Evolutionary conservation across 2,888 invertebrate species (phyloP), one percentile per base, ranked within the genome.

Genomic region (Synanthedon vespiformis): DNA sequence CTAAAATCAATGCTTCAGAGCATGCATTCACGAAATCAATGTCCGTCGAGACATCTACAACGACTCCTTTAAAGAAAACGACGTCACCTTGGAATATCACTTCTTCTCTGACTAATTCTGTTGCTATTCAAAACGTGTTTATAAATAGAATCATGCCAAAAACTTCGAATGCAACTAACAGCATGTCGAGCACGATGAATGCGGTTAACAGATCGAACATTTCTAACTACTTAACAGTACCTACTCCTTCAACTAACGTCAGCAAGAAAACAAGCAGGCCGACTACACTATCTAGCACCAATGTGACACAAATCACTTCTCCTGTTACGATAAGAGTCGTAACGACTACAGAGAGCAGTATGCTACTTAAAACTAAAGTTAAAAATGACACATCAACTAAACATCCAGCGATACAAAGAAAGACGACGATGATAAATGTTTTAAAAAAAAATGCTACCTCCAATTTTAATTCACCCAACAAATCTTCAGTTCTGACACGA

Each of bases 151-250:
- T 48, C 22, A 48, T 34, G 12, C 40, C 50, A 55, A 61, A 57
- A 50, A 57, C 58, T 56, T 53, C 54, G 34, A 34, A 6, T 63
- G 62, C 64, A 60, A 70, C 81, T 85, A 86, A 86, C 72, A 85
- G 85, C 86, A 86, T 83, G 81, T 59, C 61, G 57, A 67, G 65
- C 69, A 75, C 74, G 70, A 54, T 56, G 57, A 65, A 61, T 60
- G 65, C 57, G 55, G 64, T 66, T 67, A 68, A 63, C 65, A 73
- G 64, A 61, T 63, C 61, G 63, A 52, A 61, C 77, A 70, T 58
- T 66, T 70, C 74, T 76, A 72, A 71, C 68, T 67, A 62, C 63
- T 61, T 76, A 75, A 75, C 72, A 40, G 40, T 53, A 63, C 67
- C 62, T 58, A 57, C 59, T 62, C 64, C 69, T 70, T 67, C 73